Base-by-base conservation (phyloP, 2,113 vertebrate species). In the Paralichthys olivaceus region DNA sequence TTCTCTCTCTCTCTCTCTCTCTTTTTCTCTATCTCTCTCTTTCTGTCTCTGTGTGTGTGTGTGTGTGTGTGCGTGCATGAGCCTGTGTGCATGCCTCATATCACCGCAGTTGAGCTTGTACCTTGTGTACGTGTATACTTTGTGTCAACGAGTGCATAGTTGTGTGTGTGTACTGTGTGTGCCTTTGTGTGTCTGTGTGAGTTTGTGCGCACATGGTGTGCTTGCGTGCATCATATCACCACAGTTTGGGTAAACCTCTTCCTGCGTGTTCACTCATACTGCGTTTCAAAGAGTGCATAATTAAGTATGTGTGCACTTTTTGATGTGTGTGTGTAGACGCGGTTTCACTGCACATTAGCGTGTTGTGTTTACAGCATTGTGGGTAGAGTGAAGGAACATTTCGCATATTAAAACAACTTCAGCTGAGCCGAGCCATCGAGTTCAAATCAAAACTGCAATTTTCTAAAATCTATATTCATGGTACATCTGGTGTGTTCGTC, bases 371-470 rank as follows among this genome's bases (percentile, higher is more conserved):
- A 76, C 75, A 74, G 73, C 73, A 5, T n/a, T 72, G 67, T 40
- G 73, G 84, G 65, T 53, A 12, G 59, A 72, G 66, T 29, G 63
- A 73, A 78, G 78, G 84, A 88, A 88, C 81, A 77, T 81, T 85
- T 81, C 58, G 70, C 79, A 81, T 77, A 81, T 91, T 86, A 81
- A 87, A 86, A 79, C 68, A 43, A 56, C 73, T 80, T 82, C 68
- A 80, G 4, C 54, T 19, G 72, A 60, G 66, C 59, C 2, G 32
- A 75, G 79, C 67, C 84, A 75, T 11, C 6, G 45, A 66, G 83
- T 87, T 90, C 78, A 85, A 40, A 59, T 34, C 19, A 15, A 34
- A 67, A 66, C 43, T 65, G 25, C 55, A 26, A 15, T 28, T 55
- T 55, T 14, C 11, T 15, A 14, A 13, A 20, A 55, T 20, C 17